Conservation (phyloP, 2,113 vertebrate genomes). For the Diglossa brunneiventris region DNA sequence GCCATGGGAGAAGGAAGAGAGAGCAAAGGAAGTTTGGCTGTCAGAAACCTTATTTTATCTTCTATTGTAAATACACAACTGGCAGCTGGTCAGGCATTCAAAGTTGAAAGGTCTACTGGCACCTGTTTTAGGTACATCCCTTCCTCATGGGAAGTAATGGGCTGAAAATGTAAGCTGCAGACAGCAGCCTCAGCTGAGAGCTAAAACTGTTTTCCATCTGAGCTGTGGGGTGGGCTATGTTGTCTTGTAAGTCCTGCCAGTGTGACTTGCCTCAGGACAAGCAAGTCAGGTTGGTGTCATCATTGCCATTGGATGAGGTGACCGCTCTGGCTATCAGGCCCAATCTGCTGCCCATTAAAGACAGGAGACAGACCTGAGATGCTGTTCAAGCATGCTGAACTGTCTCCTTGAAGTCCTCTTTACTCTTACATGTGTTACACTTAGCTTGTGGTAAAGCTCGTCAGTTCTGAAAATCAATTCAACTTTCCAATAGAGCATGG, state of each 20-base stretch:
- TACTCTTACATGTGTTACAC: background rate
- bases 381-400: background rate
- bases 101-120: conserved; percentile 67
- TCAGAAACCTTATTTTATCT: conserved; percentile 53
- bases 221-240: fast-evolving
- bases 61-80: conserved; percentile 48
- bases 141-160: background rate
- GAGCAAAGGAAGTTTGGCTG: conserved; percentile 45
- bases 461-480: background rate
- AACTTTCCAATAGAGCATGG: background rate
- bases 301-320: fast-evolving
- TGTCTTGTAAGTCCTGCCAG: background rate
- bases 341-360: background rate
- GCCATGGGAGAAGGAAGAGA: conserved; percentile 32
- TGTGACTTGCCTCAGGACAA: background rate
- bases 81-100: conserved; percentile 45
- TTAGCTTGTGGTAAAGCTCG: background rate
- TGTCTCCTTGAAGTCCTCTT: background rate
- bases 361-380: background rate
- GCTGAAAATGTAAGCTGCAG: background rate
- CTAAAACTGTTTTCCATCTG: background rate
- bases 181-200: background rate
- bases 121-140: conserved; percentile 69
- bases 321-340: background rate
- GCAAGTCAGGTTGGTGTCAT: background rate